Evolutionary conservation across 2,888 invertebrate species (phyloP), one percentile per base, ranked within the genome.

Genomic region (Eumerus sabulonum): DNA sequence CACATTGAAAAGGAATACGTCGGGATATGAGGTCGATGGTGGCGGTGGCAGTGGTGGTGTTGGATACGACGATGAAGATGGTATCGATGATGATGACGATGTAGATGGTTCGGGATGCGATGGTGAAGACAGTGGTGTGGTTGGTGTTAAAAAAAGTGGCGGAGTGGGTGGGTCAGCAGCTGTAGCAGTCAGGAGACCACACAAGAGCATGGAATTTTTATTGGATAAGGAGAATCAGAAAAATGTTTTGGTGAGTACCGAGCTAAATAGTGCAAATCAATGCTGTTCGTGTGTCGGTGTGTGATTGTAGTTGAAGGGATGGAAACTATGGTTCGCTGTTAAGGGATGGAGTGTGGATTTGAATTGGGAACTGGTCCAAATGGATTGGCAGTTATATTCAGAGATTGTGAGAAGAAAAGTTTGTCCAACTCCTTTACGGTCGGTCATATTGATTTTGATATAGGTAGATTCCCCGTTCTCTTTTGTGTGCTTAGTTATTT

Each of bases 131-230:
- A 74, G 71, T 81, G 62, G 19, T 42, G 83, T 42, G 84, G 83
- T 47, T 66, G 84, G 48, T 85, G 86, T 35, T 60, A 86, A 73
- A 85, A 85, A 82, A 67, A 86, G 84, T 73, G 86, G 86, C 42
- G 83, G 76, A 36, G 62, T 35, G 27, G 66, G 47, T 53, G 73
- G 73, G 44, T 85, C 85, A 82, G 86, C 87, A 66, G 86, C 85
- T 40, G 90, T 85, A 82, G 86, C 87, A 64, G 86, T 85, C 40
- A 90, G 88, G 62, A 87, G 92, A 81, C 94, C 94, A 59, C 95
- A 95, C 91, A 96, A 96, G 91, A 96, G 96, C 90, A 96, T 97
- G 96, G 97, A 97, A 92, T 97, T 96, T 91, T 93, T 97, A 88
- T 92, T 97, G 90, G 96, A 96, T 90, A 96, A 96, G 91, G 95